These are phyloP conservation scores for Acrocephalus arundinaceus DNA, from an alignment of 2,113 vertebrate species.

Conservation along the genomic window DNA sequence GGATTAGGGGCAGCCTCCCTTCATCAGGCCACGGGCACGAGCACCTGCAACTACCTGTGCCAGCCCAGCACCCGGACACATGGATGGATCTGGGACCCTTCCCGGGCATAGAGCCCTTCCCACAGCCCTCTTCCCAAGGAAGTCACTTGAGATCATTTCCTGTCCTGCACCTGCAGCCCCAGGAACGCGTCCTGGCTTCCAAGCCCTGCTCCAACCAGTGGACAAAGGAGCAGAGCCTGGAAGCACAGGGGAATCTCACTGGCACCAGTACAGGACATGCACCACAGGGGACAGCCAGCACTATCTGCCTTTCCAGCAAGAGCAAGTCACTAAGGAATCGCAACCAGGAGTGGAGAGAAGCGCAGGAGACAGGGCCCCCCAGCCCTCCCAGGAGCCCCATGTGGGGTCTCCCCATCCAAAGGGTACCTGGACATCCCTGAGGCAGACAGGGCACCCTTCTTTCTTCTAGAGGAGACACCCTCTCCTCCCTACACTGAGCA, in stretches of 20 bases:
- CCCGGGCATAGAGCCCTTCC: fast-evolving
- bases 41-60: background rate
- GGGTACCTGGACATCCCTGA: background rate
- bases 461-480: background rate
- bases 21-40: fast-evolving
- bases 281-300: fast-evolving
- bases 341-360: fast-evolving
- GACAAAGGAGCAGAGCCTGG: background rate
- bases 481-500: background rate
- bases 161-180: background rate
- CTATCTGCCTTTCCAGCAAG: fast-evolving
- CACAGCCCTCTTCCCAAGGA: background rate
- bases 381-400: background rate
- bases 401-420: fast-evolving
- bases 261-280: background rate
- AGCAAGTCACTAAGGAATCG: background rate
- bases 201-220: background rate
- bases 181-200: fast-evolving
- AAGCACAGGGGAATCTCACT: background rate
- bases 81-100: fast-evolving
- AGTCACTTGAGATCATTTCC: background rate
- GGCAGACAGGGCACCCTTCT: background rate
- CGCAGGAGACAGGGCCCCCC: background rate
- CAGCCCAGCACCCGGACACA: fast-evolving
- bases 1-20: background rate